phyloP scores from a whole-genome alignment of 2,888 invertebrate genomes.

The Malthinus seriepunctatus region DNA sequence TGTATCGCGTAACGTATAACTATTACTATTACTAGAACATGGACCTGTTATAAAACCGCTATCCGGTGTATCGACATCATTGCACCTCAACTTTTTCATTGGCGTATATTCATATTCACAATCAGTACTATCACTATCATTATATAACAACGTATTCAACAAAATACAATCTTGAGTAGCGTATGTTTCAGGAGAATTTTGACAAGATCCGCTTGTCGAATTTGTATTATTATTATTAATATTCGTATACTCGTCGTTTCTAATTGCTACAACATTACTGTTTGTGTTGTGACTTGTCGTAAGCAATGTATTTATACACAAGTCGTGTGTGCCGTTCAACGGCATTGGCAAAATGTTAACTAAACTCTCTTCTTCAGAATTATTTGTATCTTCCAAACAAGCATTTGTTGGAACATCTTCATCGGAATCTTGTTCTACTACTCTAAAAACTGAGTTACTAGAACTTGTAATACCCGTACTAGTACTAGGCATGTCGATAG shows the following conservation, averaged over 20 bases:
- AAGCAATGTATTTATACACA: conserved; percentile 49
- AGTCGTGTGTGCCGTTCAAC: conserved; percentile 60
- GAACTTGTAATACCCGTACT: conserved; percentile 61
- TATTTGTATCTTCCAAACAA: conserved; percentile 34
- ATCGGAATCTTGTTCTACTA: conserved; percentile 63
- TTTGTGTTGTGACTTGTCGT: conserved; percentile 30
- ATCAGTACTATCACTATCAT: conserved; percentile 47
- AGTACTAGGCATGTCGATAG: conserved; percentile 66
- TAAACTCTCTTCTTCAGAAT: conserved; percentile 51
- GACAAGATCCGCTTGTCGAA: conserved; percentile 8
- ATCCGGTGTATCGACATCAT: conserved; percentile 42
- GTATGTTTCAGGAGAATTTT: neutral
- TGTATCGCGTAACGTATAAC: conserved; percentile 34
- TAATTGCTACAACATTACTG: conserved; percentile 21
- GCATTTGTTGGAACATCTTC: conserved; percentile 54
- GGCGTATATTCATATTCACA: conserved; percentile 47
- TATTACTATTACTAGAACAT: conserved; percentile 40
- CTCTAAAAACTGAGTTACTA: conserved; percentile 47
- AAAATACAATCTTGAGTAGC: too few relatives aligned
- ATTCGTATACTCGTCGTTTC: conserved; percentile 16
- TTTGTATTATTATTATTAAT: conserved; percentile 14
- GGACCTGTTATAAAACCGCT: conserved; percentile 51
- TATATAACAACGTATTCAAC: conserved; percentile 14
- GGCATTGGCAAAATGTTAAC: conserved; percentile 64
- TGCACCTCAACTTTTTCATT: conserved; percentile 41